Evolutionary conservation across 2,113 vertebrate species (phyloP).

Genomic region (sheep (Ovis aries)): ARS-UI_Ramb_v3.0 NC_056054.1:43748001-43748500

Average conservation of each 20-base stretch:
- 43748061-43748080: too few species aligned
- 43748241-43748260: background rate
- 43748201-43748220: background rate
- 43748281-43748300: background rate
- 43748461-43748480: background rate
- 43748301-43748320: background rate
- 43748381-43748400: background rate
- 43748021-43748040: too few species aligned
- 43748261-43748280: background rate
- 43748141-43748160: background rate
- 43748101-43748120: too few species aligned
- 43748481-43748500: background rate
- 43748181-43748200: background rate
- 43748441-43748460: background rate
- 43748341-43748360: background rate
- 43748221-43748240: background rate
- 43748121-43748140: too few species aligned
- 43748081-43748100: too few species aligned
- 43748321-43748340: background rate
- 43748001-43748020: too few species aligned
- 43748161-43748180: background rate
- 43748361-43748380: background rate
- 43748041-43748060: too few species aligned
- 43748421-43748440: background rate
- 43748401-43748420: background rate